phyloP scores from a whole-genome alignment of 1,140 invertebrate genomes.

The Tyrophagus putrescentiae region DNA sequence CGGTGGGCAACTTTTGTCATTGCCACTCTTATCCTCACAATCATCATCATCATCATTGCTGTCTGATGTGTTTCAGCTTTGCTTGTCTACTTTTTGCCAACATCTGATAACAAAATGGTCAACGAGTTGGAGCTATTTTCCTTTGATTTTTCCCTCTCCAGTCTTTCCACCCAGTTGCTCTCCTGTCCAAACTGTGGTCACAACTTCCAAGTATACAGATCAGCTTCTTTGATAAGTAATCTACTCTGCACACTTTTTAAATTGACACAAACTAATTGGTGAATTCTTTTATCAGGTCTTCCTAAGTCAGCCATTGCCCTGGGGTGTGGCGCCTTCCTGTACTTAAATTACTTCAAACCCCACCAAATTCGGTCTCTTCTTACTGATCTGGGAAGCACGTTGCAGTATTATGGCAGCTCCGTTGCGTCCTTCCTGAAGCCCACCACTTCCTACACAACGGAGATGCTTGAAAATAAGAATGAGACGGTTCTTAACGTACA shows the following conservation, averaged over 20 bases:
- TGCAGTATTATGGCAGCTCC: constrained; percentile 1
- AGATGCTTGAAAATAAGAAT: no score
- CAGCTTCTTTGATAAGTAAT: background rate
- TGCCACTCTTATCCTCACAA: no score
- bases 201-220: background rate
- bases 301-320: background rate
- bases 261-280: background rate
- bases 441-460: no score
- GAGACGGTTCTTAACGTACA: no score
- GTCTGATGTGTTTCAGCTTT: no score
- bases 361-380: background rate
- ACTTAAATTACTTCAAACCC: background rate
- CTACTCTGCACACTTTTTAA: background rate
- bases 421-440: background rate
- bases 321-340: background rate
- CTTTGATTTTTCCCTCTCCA: background rate
- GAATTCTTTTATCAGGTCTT: background rate
- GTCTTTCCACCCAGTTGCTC: background rate
- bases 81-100: no score
- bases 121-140: background rate
- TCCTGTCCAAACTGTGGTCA: constrained; percentile 10
- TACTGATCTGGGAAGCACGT: background rate
- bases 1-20: no score
- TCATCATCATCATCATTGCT: no score
- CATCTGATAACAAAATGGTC: constrained; percentile 6